phyloP scores from a whole-genome alignment of 2,888 invertebrate species.

The Timandra comae region DNA sequence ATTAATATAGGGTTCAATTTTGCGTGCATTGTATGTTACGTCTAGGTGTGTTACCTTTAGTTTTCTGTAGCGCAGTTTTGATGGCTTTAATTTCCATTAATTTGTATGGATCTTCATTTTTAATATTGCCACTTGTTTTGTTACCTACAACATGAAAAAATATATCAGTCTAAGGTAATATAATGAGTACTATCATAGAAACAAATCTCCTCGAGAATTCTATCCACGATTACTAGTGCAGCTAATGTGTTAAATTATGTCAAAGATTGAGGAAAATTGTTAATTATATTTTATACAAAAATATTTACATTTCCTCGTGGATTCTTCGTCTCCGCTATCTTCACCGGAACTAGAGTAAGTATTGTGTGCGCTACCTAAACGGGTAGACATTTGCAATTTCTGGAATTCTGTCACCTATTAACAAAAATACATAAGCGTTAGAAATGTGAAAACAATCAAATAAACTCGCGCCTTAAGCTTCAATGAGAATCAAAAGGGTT shows the following conservation, averaged over 20 bases:
- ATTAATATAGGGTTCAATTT: too few relatives aligned
- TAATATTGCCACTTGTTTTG: slow-evolving; percentile 53
- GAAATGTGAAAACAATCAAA: slow-evolving; percentile 3
- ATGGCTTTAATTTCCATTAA: slow-evolving; percentile 71
- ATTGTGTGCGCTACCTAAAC: slow-evolving; percentile 47
- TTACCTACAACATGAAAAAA: slow-evolving; percentile 43
- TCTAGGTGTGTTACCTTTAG: slow-evolving; percentile 46
- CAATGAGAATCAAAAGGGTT: too few relatives aligned
- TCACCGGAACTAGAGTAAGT: slow-evolving; percentile 67
- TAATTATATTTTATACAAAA: too few relatives aligned
- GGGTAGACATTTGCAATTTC: slow-evolving; percentile 63
- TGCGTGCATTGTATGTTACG: too few relatives aligned
- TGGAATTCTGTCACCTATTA: slow-evolving; percentile 72
- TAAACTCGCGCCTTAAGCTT: not conserved
- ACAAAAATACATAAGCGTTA: slow-evolving; percentile 10
- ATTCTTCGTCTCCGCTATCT: slow-evolving; percentile 62
- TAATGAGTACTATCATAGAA: too few relatives aligned
- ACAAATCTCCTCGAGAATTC: too few relatives aligned
- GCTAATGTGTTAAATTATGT: too few relatives aligned
- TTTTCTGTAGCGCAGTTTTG: slow-evolving; percentile 66
- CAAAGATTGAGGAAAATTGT: too few relatives aligned
- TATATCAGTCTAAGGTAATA: slow-evolving; percentile 2
- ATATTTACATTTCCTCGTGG: slow-evolving; percentile 54
- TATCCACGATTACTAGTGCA: too few relatives aligned
- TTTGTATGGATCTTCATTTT: slow-evolving; percentile 69